Base-by-base conservation (phyloP, 2,797 vertebrate genomes). In the Pampus argenteus region DNA sequence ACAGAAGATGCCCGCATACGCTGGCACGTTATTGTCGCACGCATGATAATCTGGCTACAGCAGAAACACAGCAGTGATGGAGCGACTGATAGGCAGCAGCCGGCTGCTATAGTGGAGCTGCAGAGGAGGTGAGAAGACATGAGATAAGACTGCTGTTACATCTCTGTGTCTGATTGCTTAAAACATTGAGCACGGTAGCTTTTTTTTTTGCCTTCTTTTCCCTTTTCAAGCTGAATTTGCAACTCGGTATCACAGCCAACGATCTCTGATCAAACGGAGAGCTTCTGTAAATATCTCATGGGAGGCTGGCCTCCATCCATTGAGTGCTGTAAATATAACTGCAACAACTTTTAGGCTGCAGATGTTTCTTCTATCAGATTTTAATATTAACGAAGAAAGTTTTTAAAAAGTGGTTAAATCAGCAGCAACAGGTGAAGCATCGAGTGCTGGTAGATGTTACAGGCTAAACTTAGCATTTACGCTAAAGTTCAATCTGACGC, bases 11-110 rank as follows among this genome's bases (percentile, higher is more conserved):
- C 91, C 90, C 85, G 74, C 86, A 93, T 90, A 23, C 7, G 20
- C 57, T 89, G 77, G 85, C 89, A 92, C 83, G 90, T 82, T 87
- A 91, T 88, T 87, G 89, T 90, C 34, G 48, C 85, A 76, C 82
- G 85, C 59, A 29, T 86, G 89, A 86, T 86, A 81, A 86, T 77
- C 38, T 59, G 52, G 69, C 73, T 62, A 42, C 65, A 71, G 82
- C 74, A 81, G 81, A 80, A 80, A 83, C 11, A 60, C 67, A 66
- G 55, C 40, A 1, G 54, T 0, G 84, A 90, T 91, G 79, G 47
- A 48, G 59, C 40, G 50, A 2, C 56, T 61, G 91, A 93, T 93
- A 89, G 63, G 63, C 42, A 4, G 54, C 79, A 62, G 78, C 25
- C 63, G 22, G 81, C 69, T 40, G 6, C 65, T 66, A 9, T 15